These are phyloP conservation scores for Sialia sialis DNA, from an alignment of 2,113 vertebrate genomes.

Conservation along the genomic window DNA sequence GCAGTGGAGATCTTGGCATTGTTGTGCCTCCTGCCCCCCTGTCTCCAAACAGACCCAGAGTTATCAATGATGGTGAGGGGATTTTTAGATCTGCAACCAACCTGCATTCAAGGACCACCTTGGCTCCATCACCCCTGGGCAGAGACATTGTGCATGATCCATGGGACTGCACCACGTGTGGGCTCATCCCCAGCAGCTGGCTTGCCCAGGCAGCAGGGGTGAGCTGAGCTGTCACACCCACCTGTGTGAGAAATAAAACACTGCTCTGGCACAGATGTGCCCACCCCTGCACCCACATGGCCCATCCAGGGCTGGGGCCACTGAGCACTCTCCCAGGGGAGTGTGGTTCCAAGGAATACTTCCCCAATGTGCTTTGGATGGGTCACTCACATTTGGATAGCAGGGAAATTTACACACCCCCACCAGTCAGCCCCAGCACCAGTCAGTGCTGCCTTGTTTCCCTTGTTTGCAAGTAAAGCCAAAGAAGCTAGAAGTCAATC, in stretches of 20 bases:
- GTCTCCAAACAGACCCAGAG: neutral
- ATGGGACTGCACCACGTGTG: fast-evolving
- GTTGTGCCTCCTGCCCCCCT: neutral
- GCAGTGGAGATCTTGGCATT: neutral
- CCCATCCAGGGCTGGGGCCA: neutral
- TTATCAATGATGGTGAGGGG: fast-evolving
- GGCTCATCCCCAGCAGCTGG: fast-evolving
- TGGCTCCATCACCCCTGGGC: fast-evolving
- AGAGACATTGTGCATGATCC: fast-evolving
- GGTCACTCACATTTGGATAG: neutral
- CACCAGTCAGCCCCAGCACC: neutral
- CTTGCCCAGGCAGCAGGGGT: fast-evolving
- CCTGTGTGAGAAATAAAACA: neutral
- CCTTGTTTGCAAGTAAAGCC: neutral
- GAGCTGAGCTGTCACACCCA: neutral
- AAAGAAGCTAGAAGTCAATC: neutral
- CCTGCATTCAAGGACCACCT: neutral
- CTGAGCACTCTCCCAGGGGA: neutral
- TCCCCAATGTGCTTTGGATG: neutral
- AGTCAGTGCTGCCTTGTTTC: neutral
- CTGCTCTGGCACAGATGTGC: neutral
- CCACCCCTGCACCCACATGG: too few relatives aligned
- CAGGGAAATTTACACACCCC: neutral
- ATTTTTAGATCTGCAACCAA: neutral
- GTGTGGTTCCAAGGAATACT: fast-evolving